Evolutionary conservation across 1,140 invertebrate genomes (phyloP), one percentile per base, ranked within the genome.

Genomic region (Psilanteris sp.): DNA sequence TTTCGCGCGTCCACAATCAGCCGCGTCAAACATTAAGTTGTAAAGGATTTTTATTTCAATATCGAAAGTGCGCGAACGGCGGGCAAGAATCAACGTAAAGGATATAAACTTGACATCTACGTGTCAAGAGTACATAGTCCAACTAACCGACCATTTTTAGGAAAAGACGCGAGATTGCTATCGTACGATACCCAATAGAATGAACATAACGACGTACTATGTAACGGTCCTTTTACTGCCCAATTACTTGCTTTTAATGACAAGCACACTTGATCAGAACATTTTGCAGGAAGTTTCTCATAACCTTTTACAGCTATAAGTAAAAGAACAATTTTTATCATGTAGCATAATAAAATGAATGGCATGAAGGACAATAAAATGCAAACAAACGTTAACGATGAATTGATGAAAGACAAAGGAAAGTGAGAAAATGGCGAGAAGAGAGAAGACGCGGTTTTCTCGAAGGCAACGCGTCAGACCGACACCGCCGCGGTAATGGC

Each of bases 161-260:
- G 67, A 59, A 76, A 68, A 73, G 57, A 66, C 41, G 52, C 66
- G 62, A 70, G 71, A 78, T 80, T 78, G 76, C 59, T 57, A 76
- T 79, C 75, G 48, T 67, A 24, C 24, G 37, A 68, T 72, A 50
- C 70, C 27, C 57, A 36, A 66, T 64, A 57, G 70, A 66, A 70
- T 66, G 44, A 54, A 57, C 62, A 26, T 62, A 75, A 75, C 57
- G 71, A 62, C 50, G 61, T 41, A 59, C 68, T 61, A 41, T 55
- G 48, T 70, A 78, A 78, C 76, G 76, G 70, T 57, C 68, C 27
- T 72, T 78, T 70, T 66, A 74, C 52, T 73, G 54, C 67, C 68
- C 75, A 77, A 79, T 79, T 77, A 76, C 48, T 67, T 59, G 52
- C 54, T 72, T 71, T 72, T 77, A 77, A 71, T 59, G 46, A 66